Evolutionary conservation across 2,113 vertebrate genomes (phyloP), one percentile per base, ranked within the genome.

Genomic region (Sphyrna mokarran): DNA sequence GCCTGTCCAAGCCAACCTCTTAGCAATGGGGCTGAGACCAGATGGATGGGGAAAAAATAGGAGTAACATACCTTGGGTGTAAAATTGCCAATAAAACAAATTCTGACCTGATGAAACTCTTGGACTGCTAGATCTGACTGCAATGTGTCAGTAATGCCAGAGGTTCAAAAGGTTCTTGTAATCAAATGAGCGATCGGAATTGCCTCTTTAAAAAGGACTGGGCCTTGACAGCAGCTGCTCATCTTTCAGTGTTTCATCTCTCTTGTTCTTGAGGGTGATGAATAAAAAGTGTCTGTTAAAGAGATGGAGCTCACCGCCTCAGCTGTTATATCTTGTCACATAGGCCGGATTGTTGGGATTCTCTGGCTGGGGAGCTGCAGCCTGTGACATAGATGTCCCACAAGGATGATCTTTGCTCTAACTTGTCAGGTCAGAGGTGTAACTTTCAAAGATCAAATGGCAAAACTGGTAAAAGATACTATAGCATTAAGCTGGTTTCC

Each of bases 301-400:
- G 97, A 96, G 96, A 6, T 29, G 83, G 95, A 97, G 96, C 96
- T 97, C 95, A 33, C 85, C 89, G 89, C 96, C 95, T 98, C 58
- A 96, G 97, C 97, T 98, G 96, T 97, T 97, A 91, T 96, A 97
- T 95, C 97, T 97, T 97, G 96, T 97, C 97, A 97, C 95, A 96
- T 96, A 96, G 96, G 96, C 96, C 96, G 96, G 96, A 96, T 97
- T 97, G 96, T 96, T 97, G 86, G 96, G 40, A 97, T 97, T 97
- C 96, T 96, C 95, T 96, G 96, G 95, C 96, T 63, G 61, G n/a
- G 70, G 90, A 80, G 96, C 96, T 95, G 95, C 95, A 80, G 78
- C 96, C 93, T 89, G 96, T 91, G 70, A 96, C 96, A 95, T 96
- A 89, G 93, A 86, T 96, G 97, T 97, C 97, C 96, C 95, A 96